Base-by-base conservation (phyloP, 2,888 invertebrate species). In the Callyntrura guangdongensis region DNA sequence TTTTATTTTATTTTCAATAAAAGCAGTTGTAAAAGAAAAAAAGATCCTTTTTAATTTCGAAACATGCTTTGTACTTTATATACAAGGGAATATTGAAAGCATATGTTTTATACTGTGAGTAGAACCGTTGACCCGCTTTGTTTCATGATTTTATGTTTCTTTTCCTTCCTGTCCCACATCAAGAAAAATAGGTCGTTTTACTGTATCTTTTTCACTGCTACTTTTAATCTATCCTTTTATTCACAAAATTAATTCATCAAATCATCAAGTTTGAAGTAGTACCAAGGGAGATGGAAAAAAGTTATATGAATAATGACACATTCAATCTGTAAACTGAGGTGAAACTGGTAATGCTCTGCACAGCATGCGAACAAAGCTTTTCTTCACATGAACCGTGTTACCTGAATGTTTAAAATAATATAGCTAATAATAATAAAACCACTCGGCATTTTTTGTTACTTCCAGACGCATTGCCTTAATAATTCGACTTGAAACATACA, bases 161-260 rank as follows among this genome's bases (percentile, higher is more conserved):
- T 36, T 84, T 84, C 83, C 85, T 85, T 85, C 85, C 85, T 85
- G 85, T 85, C 59, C 36, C 36, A 36, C 36, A 36, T 27, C n/a
- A 36, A 25, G 45, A 82, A 64, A 83, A 27, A 49, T 69, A 84
- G 69, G 53, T 64, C 84, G 14, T 20, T 22, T 53, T 64, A 11
- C 25, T 64, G 25, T 64, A 12, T 25, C 64, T 1, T 64, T 64
- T 64, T n/a, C 9, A 27, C 12, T 67, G 17, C 14, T 25, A 9
- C 9, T 25, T 27, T 45, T 20, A n/a, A 61, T 20, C 36, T 36
- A 36, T n/a, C 14, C 36, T 61, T 9, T 12, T 61, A 20, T 53
- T 74, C 6, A 14, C n/a, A n/a, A 11, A 79, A 64, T 64, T 82
- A 82, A 64, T 59, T 17, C 25, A 59, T 25, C 59, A 81, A 27